A percentile compares a stretch with the other conserved stretches of the same genome.
phyloP scores from a whole-genome alignment of 2,797 vertebrate species.

The Mergus octosetaceus region DNA sequence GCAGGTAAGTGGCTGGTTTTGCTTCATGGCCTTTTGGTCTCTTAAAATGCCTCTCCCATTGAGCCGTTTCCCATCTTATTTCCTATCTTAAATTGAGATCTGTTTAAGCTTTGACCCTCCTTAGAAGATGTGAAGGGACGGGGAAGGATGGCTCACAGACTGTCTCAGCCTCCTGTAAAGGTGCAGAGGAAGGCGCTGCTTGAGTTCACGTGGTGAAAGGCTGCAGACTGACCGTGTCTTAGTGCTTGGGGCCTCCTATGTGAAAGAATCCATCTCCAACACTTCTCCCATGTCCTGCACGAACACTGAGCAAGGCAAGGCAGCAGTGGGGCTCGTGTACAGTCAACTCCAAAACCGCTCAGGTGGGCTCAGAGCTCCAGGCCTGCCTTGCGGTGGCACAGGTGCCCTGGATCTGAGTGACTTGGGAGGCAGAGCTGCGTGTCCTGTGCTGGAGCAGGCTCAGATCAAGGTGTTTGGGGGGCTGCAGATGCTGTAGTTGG shows the following conservation, averaged over 20 bases:
- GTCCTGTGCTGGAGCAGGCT: background rate
- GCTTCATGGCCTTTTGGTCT: background rate
- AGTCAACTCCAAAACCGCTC: too few species aligned
- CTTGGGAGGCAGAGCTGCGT: background rate
- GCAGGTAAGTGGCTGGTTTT: background rate
- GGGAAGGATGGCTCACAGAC: background rate
- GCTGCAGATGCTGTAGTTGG: too few species aligned
- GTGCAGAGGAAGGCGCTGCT: background rate
- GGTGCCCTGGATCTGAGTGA: accelerated
- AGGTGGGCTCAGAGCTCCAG: background rate
- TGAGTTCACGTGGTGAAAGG: background rate
- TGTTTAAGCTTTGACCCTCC: background rate
- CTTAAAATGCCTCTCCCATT: background rate
- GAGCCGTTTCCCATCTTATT: background rate
- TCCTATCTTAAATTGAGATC: background rate
- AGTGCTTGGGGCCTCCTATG: background rate
- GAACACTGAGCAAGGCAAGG: accelerated
- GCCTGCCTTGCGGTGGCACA: background rate
- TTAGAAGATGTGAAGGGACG: background rate
- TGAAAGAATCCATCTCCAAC: accelerated
- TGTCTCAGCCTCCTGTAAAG: too few species aligned
- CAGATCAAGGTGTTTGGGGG: background rate
- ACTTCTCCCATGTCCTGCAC: background rate
- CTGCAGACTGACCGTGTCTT: background rate
- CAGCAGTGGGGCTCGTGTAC: background rate